Percentiles rank a stretch among this genome's conserved stretches.
These are phyloP conservation scores for Rhinogobio ventralis DNA, from an alignment of 2,797 vertebrate species.

Conservation along the genomic window DNA sequence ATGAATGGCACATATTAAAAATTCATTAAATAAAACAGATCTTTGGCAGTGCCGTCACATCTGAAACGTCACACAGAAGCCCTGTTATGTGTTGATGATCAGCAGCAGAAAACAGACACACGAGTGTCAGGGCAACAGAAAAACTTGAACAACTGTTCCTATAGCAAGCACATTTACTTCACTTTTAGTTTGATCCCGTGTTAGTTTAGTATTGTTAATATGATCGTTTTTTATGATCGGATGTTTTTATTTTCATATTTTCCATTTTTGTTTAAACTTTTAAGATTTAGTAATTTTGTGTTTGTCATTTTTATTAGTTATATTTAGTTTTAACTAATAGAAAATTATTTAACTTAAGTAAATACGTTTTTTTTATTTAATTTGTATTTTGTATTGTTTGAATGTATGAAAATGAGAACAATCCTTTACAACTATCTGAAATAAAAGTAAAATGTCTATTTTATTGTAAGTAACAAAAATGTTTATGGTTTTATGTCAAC, in stretches of 20 bases:
- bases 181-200: background rate
- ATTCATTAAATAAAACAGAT: background rate
- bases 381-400: too few species aligned
- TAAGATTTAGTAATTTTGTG: background rate
- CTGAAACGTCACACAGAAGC: too few species aligned
- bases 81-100: background rate
- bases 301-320: background rate
- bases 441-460: too few species aligned
- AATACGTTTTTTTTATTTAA: too few species aligned
- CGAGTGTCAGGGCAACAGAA: background rate
- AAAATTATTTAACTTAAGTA: too few species aligned
- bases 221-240: background rate
- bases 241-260: background rate
- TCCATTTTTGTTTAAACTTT: background rate
- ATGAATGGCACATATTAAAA: background rate
- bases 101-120: background rate
- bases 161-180: background rate
- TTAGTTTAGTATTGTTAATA: background rate
- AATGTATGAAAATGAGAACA: too few species aligned
- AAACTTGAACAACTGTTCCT: too few species aligned
- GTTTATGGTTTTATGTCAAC: background rate
- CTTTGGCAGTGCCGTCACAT: background rate
- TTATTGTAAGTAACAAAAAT: too few species aligned
- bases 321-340: background rate
- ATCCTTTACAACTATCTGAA: too few species aligned